phyloP scores from a whole-genome alignment of 2,888 invertebrate species.

The Exephanes ischioxanthus region DNA sequence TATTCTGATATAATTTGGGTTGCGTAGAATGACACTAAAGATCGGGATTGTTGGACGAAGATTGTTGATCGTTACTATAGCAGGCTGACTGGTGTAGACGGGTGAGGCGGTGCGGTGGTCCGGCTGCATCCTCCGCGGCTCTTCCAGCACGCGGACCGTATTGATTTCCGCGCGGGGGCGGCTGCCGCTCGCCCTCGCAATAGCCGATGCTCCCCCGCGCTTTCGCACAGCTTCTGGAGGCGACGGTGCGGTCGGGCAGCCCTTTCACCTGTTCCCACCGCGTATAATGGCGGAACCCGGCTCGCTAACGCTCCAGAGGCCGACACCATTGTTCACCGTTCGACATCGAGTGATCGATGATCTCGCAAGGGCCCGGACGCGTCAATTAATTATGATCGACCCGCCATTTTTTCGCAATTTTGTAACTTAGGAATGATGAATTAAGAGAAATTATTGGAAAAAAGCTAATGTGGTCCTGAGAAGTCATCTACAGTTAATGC shows the following conservation, averaged over 20 bases:
- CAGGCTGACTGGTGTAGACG: constrained; percentile 11
- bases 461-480: too few species aligned
- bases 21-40: too few species aligned
- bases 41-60: background rate
- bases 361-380: background rate
- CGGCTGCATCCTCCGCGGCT: constrained; percentile 64
- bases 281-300: constrained; percentile 46
- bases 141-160: constrained; percentile 66
- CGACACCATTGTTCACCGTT: background rate
- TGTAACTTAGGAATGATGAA: too few species aligned
- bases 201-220: constrained; percentile 49
- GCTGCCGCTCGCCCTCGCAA: constrained; percentile 48
- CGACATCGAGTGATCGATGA: background rate
- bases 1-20: too few species aligned
- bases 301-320: background rate
- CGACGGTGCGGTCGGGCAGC: constrained; percentile 44
- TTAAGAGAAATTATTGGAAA: too few species aligned
- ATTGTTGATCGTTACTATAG: constrained; percentile 6
- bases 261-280: constrained; percentile 57
- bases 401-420: too few species aligned
- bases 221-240: constrained; percentile 35
- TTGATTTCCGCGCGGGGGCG: constrained; percentile 66
- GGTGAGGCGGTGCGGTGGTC: constrained; percentile 61
- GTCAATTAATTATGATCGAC: background rate
- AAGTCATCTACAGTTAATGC: background rate